Evolutionary conservation across 2,113 vertebrate genomes (phyloP).

Genomic region (Aythya baeri): DNA sequence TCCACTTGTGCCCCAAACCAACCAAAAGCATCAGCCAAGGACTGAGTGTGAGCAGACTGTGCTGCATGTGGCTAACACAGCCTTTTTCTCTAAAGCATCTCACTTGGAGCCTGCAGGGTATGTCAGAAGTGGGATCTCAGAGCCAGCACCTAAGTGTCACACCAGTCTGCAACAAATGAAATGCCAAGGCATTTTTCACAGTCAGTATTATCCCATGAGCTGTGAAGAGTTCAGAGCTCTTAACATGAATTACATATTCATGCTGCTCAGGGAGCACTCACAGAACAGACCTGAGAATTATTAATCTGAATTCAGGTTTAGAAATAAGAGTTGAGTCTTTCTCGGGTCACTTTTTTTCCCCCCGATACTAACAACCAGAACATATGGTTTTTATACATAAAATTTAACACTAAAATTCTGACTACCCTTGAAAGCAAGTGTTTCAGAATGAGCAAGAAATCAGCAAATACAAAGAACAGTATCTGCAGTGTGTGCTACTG

Average conservation of each 20-base stretch:
- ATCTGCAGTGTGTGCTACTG: neutral
- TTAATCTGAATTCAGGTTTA: neutral
- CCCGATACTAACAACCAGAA: neutral
- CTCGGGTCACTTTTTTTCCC: neutral
- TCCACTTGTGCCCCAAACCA: neutral
- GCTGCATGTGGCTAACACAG: neutral
- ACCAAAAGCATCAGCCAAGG: neutral
- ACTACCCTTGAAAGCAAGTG: neutral
- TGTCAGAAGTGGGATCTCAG: neutral
- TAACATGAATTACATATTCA: neutral
- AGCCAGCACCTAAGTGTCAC: neutral
- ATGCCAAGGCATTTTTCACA: neutral
- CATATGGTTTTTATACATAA: neutral
- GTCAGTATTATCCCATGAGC: neutral
- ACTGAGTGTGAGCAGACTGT: neutral
- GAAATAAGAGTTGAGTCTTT: neutral
- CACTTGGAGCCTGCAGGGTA: neutral
- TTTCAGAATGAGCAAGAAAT: neutral
- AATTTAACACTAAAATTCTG: neutral
- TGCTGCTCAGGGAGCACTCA: neutral
- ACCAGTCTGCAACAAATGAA: neutral
- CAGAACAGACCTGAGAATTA: neutral
- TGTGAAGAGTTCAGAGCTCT: neutral
- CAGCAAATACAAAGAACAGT: neutral
- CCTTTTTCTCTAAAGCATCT: neutral